Percentiles rank a stretch among this genome's conserved stretches.
Conservation (phyloP, 2,888 invertebrate species). For the Rhabditophanes sp. region DNA sequence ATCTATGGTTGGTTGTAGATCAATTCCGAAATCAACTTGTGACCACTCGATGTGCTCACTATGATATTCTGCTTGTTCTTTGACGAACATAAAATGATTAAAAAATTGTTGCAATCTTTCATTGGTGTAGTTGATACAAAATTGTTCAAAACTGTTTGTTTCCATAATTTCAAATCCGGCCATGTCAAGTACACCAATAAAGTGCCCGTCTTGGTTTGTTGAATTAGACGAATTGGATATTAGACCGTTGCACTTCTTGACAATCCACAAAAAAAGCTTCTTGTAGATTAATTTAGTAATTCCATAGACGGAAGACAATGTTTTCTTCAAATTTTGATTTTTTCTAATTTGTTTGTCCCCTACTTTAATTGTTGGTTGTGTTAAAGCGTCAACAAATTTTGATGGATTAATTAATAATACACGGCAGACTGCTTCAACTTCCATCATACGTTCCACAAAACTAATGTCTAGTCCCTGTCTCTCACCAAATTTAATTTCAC, state of each 20-base stretch:
- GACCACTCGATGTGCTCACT: constrained; percentile 51
- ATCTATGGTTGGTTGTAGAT: constrained; percentile 36
- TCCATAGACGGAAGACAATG: constrained; percentile 22
- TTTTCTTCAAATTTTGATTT: constrained; percentile 48
- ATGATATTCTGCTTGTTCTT: constrained; percentile 35
- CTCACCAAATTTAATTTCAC: constrained; percentile 37
- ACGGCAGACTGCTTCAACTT: constrained; percentile 26
- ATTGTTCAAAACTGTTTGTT: constrained; percentile 40
- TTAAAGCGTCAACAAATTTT: constrained; percentile 44
- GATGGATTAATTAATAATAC: constrained; percentile 21
- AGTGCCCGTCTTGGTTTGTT: constrained; percentile 12
- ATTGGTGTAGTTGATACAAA: constrained; percentile 43
- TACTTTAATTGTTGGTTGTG: constrained; percentile 48
- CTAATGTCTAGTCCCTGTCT: constrained; percentile 32
- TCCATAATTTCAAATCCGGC: constrained; percentile 42
- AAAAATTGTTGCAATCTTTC: constrained; percentile 42
- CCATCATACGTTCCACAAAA: constrained; percentile 28
- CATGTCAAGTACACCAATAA: constrained; percentile 41
- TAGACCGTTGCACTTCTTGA: constrained; percentile 26
- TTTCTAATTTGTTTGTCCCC: constrained; percentile 48
- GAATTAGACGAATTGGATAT: constrained; percentile 7
- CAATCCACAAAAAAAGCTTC: constrained; percentile 32
- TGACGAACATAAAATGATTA: constrained; percentile 42
- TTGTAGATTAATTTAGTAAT: constrained; percentile 38
- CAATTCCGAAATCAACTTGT: constrained; percentile 66